phyloP scores from a whole-genome alignment of 2,888 invertebrate species.

The Mythimna lalbum region DNA sequence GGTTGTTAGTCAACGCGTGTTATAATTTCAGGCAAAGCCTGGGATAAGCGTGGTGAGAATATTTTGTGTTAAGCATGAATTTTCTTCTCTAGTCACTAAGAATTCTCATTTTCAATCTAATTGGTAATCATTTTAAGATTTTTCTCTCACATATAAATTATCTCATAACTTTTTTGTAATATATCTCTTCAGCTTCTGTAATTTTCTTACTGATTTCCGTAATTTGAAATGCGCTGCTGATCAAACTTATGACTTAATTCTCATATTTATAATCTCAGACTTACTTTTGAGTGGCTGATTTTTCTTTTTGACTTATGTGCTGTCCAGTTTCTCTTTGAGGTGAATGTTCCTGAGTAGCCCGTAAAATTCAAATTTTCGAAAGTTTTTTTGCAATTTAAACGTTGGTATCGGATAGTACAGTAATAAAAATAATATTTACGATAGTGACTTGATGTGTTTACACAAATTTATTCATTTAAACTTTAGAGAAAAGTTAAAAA shows the following conservation, averaged over 20 bases:
- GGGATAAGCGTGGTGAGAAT: conserved; percentile 87
- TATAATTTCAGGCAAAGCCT: conserved; percentile 85
- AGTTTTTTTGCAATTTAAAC: no score
- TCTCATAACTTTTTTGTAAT: conserved; percentile 51
- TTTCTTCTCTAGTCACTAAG: conserved; percentile 62
- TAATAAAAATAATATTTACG: no score
- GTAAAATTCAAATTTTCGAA: no score
- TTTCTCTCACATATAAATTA: conserved; percentile 31
- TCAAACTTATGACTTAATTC: conserved; percentile 32
- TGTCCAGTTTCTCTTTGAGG: conserved; percentile 23
- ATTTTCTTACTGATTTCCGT: conserved; percentile 39
- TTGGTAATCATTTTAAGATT: conserved; percentile 50
- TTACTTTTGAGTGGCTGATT: conserved; percentile 43
- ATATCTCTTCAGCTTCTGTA: conserved; percentile 50
- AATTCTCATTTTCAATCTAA: conserved; percentile 49
- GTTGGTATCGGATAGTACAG: no score
- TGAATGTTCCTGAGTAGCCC: no score
- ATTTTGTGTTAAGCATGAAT: conserved; percentile 82
- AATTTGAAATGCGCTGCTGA: conserved; percentile 49
- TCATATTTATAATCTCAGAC: conserved; percentile 26
- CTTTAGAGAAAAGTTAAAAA: no score
- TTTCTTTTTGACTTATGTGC: conserved; percentile 31
- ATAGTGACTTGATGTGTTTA: no score
- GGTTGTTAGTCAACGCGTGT: conserved; percentile 75
- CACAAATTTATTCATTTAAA: no score